Evolutionary conservation across 2,888 invertebrate species (phyloP), one percentile per base, ranked within the genome.

Genomic region (Dioctria rufipes): DNA sequence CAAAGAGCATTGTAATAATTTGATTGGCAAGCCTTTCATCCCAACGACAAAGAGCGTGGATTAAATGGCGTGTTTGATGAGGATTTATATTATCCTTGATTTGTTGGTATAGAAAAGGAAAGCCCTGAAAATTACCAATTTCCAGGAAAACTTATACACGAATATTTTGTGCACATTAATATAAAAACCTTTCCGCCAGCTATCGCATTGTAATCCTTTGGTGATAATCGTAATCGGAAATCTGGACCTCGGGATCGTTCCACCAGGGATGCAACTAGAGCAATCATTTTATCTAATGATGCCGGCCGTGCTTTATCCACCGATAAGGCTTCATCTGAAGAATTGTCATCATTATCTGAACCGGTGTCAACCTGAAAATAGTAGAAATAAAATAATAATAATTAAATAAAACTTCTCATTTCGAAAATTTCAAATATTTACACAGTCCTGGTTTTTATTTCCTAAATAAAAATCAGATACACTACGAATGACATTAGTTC

Each of bases 201-300:
- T 42, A 97, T 92, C 2, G 96, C 95, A 85, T 92, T 93, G 78
- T 95, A 94, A 87, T 97, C 97, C 78, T 93, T 93, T 43, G 94
- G 92, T 9, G 93, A 93, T 43, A 98, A 89, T 71, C 94, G 93
- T 40, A 98, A 90, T 83, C 93, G 92, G 78, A 92, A 94, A 86
- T 93, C 93, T 5, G 94, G 90, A 83, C 95, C 95, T 3, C 97
- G 90, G 58, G 97, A 96, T 83, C 96, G 93, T 88, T 98, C 98
- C 54, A 97, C 96, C 13, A 98, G 91, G 3, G 94, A 93, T 0
- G 96, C 96, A 46, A 97, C 95, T 9, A 98, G 90, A 9, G 96
- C 95, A 84, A 98, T 96, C 98, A 98, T 98, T 90, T 98, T 98
- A 89, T 98, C 98, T 11, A 98, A 90, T 0, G 97, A 97, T 0